A percentile compares a stretch with the other conserved stretches of the same genome.
These are phyloP conservation scores for Nautilus pompilius DNA, from an alignment of 1,140 invertebrate genomes.

Conservation along the genomic window DNA sequence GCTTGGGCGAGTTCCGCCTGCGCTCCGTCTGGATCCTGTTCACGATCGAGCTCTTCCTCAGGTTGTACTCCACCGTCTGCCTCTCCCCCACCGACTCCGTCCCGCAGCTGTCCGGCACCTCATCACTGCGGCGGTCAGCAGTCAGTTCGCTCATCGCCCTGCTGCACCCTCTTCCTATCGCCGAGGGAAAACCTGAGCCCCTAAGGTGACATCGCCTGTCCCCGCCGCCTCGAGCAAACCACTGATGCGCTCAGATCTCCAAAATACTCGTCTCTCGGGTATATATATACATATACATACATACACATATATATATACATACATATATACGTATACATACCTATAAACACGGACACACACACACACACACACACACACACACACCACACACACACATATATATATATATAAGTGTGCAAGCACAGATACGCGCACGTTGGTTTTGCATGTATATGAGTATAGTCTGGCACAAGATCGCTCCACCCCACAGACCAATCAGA, in stretches of 20 bases:
- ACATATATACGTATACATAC: conserved; percentile 9
- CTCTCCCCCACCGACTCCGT: not conserved
- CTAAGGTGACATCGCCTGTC: not conserved
- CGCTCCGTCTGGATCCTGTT: conserved; percentile 58
- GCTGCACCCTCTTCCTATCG: not conserved
- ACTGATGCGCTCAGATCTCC: not conserved
- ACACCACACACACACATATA: too few relatives aligned
- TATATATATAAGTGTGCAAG: too few relatives aligned
- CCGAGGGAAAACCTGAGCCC: not conserved
- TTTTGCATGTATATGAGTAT: too few relatives aligned
- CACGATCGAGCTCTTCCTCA: conserved; percentile 58
- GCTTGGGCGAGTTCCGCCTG: conserved; percentile 41
- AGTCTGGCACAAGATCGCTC: too few relatives aligned
- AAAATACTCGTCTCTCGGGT: not conserved
- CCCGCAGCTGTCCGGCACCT: not conserved
- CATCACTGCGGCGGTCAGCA: not conserved
- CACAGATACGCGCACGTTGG: too few relatives aligned
- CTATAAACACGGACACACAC: not conserved
- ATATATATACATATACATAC: not conserved
- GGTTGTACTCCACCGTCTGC: conserved; percentile 54
- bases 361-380: conserved; percentile 7
- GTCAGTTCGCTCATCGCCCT: not conserved
- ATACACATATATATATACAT: conserved; percentile 14
- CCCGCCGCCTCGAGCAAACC: too few relatives aligned
- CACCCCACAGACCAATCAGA: too few relatives aligned